Percentiles rank a stretch among this genome's conserved stretches.
phyloP scores from a whole-genome alignment of 2,888 invertebrate genomes.

The Phaonia tiefii region DNA sequence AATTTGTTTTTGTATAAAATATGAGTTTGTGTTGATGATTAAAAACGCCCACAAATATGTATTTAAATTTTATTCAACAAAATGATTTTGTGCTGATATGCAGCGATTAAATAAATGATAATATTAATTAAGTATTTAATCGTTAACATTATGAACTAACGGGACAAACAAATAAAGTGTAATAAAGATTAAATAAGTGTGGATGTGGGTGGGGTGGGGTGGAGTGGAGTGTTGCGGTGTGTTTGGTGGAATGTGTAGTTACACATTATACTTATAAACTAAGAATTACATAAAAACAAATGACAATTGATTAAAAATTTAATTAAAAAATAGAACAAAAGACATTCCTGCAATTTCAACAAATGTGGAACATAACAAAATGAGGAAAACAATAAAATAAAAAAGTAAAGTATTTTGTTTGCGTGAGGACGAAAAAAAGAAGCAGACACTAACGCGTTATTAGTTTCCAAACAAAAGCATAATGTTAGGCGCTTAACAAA shows the following conservation, averaged over 20 bases:
- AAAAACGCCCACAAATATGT: conserved; percentile 13
- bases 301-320: background rate
- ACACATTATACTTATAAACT: conserved; percentile 8
- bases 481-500: conserved; percentile 8
- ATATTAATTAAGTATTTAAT: conserved; percentile 17
- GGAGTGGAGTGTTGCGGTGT: background rate
- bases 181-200: background rate
- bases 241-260: background rate
- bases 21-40: conserved; percentile 11
- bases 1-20: no score
- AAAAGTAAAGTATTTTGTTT: background rate
- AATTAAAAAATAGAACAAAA: background rate
- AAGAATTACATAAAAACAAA: conserved; percentile 7
- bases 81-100: background rate
- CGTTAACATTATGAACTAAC: conserved; percentile 5
- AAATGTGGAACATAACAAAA: conserved; percentile 27
- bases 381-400: background rate
- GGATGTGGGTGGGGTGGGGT: background rate
- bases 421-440: background rate
- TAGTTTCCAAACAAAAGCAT: conserved; percentile 33
- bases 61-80: conserved; percentile 23
- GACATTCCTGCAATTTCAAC: conserved; percentile 16
- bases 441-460: conserved; percentile 28
- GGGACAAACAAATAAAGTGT: no score
- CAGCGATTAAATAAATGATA: background rate